These are phyloP conservation scores for Dicrostonyx torquatus DNA, from an alignment of 2,797 vertebrate species.

Conservation along the genomic window DNA sequence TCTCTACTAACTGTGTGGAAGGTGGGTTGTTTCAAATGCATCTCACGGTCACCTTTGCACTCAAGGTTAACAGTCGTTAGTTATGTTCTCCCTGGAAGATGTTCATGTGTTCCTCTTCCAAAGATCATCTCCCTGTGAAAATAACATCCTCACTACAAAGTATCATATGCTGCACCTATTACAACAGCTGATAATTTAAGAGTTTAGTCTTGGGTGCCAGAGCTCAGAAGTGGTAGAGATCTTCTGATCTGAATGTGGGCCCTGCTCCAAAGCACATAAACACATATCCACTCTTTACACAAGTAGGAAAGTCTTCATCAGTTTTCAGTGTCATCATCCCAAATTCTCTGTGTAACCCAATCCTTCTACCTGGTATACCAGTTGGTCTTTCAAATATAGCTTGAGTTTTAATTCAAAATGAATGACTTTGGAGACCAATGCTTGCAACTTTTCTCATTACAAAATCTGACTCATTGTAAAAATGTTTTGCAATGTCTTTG, in stretches of 20 bases:
- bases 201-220: background rate
- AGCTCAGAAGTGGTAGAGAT: constrained; percentile 3
- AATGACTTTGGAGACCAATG: constrained; percentile 5
- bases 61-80: background rate
- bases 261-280: background rate
- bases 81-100: background rate
- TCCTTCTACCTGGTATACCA: background rate
- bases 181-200: background rate
- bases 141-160: background rate
- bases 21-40: background rate
- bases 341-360: background rate
- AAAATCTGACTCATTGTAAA: constrained; percentile 18
- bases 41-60: background rate
- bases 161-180: background rate
- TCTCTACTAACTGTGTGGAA: background rate
- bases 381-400: constrained; percentile 10
- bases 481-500: background rate
- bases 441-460: background rate
- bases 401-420: constrained; percentile 29
- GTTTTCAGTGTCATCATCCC: background rate
- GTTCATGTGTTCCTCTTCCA: background rate
- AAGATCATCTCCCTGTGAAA: background rate
- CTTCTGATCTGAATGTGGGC: background rate
- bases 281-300: background rate
- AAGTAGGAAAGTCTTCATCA: background rate